Evolutionary conservation across 1,140 invertebrate genomes (phyloP).

Genomic region (Drosophila nasuta): DNA sequence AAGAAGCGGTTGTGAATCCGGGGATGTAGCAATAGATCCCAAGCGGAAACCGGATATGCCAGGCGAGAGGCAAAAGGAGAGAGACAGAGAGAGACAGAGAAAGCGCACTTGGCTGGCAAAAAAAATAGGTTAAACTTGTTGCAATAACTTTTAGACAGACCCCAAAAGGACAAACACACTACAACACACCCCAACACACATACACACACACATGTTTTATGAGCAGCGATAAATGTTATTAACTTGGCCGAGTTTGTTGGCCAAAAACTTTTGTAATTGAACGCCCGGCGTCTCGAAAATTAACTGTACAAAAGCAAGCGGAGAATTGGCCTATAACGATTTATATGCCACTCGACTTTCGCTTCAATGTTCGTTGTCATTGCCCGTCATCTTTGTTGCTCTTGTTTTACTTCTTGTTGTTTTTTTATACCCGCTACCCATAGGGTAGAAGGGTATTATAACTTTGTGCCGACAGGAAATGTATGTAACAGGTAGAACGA

Average conservation of each 20-base stretch:
- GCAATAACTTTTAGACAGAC: constrained; percentile 63
- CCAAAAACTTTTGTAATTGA: constrained; percentile 78
- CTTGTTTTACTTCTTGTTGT: not conserved
- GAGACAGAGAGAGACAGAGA: no score
- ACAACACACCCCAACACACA: constrained; percentile 17
- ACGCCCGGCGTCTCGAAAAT: constrained; percentile 55
- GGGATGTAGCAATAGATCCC: constrained; percentile 31
- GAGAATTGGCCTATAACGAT: constrained; percentile 50
- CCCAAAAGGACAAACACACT: constrained; percentile 26
- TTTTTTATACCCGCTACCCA: not conserved
- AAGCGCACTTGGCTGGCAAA: not conserved
- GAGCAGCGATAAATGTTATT: constrained; percentile 77
- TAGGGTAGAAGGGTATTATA: no score
- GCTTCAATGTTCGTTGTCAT: not conserved
- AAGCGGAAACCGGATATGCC: constrained; percentile 50
- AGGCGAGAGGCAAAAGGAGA: not conserved
- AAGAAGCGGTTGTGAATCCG: not conserved
- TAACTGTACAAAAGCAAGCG: constrained; percentile 55
- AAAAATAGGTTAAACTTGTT: constrained; percentile 72
- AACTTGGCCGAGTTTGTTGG: constrained; percentile 63
- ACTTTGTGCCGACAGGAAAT: no score
- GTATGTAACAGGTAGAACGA: no score
- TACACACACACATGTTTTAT: constrained; percentile 57
- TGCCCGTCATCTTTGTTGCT: not conserved
- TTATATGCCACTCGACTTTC: constrained; percentile 26